Conservation (phyloP, 2,888 invertebrate species). For the Osedax fenrisi region DNA sequence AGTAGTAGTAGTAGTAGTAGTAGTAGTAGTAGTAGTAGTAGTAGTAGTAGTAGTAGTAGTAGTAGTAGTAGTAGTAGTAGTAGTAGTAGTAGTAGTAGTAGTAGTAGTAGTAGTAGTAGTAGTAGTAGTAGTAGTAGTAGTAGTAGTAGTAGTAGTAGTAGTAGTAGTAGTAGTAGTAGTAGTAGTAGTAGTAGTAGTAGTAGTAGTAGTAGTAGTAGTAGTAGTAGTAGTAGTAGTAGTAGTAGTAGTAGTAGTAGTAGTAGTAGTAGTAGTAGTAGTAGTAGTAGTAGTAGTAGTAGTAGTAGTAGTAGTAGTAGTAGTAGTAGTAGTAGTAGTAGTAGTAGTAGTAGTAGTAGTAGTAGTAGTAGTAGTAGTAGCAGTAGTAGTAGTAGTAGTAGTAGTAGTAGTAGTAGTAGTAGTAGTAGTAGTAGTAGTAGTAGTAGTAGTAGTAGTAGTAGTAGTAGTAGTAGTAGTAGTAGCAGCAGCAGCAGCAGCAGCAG, state of each 20-base stretch:
- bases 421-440: slow-evolving; percentile 33
- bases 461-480: slow-evolving; percentile 30
- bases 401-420: slow-evolving; percentile 33
- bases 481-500: not conserved
- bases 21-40: not conserved
- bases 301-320: slow-evolving; percentile 25
- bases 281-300: slow-evolving; percentile 26
- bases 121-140: not conserved
- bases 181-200: slow-evolving; percentile 20
- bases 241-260: slow-evolving; percentile 23
- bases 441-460: slow-evolving; percentile 33
- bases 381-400: slow-evolving; percentile 32
- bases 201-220: slow-evolving; percentile 27
- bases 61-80: not conserved
- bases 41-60: not conserved
- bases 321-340: slow-evolving; percentile 27
- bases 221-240: slow-evolving; percentile 26
- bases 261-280: slow-evolving; percentile 24
- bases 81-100: not conserved
- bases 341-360: slow-evolving; percentile 28
- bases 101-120: not conserved
- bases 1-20: not conserved
- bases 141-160: not conserved
- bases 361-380: slow-evolving; percentile 31
- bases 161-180: slow-evolving; percentile 15